Evolutionary conservation across 2,797 vertebrate genomes (phyloP).

Genomic region (Gymnopithys bicolor): DNA sequence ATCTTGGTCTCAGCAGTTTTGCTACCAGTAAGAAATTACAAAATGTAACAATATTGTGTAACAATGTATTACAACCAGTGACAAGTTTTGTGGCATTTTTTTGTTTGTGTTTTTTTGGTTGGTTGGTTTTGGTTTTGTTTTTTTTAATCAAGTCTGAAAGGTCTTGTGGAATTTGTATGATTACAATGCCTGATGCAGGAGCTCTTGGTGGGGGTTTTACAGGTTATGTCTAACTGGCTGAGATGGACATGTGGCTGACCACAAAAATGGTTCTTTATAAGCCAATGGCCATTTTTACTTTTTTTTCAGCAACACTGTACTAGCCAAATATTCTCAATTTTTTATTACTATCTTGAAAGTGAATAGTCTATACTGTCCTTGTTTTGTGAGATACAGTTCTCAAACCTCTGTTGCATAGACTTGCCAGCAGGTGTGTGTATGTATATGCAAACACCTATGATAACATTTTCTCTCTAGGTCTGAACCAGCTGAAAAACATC

Average conservation of each 20-base stretch:
- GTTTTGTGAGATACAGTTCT: neutral
- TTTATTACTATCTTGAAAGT: neutral
- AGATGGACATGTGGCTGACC: too few relatives aligned
- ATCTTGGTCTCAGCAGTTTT: neutral
- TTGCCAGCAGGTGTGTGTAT: neutral
- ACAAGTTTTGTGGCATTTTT: neutral
- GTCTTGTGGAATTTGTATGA: neutral
- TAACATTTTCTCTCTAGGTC: neutral
- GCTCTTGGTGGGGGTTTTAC: neutral
- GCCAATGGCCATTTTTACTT: neutral
- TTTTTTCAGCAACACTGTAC: neutral
- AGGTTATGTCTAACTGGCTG: neutral
- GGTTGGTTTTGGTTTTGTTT: too few relatives aligned
- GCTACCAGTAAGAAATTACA: neutral
- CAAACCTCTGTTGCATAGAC: neutral
- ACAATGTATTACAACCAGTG: neutral
- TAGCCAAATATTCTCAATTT: neutral
- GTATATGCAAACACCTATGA: too few relatives aligned
- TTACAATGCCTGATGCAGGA: neutral
- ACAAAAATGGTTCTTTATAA: neutral
- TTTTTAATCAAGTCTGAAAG: neutral
- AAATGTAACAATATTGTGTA: rapidly evolving
- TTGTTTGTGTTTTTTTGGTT: too few relatives aligned
- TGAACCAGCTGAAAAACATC: neutral
- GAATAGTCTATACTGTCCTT: neutral